Evolutionary conservation across 2,797 vertebrate species (phyloP), one percentile per base, ranked within the genome.

Genomic region (Aselliscus stoliczkanus): DNA sequence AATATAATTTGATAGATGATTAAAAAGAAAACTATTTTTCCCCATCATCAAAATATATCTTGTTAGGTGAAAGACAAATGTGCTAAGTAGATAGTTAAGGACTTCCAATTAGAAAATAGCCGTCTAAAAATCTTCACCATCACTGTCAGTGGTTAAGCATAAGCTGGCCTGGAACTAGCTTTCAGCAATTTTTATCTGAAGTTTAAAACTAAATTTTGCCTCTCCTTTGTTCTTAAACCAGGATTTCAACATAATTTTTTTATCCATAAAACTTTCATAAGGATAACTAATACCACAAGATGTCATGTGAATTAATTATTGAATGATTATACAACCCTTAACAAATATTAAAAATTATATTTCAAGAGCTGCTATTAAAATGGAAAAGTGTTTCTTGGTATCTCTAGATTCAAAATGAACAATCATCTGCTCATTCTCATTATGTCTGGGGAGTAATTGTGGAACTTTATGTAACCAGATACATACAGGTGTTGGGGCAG

Each of bases 291-390:
- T 44, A 62, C 62, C 29, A 93, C 2, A 85, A 95, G 62, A 93
- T 85, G 86, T 56, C 47, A 64, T 81, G 15, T 81, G 42, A 62
- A 75, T 62, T 92, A 79, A 79, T 97, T 94, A 94, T 90, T 88
- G 54, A 91, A 79, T 93, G 47, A 65, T 93, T 80, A 77, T 4
- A 67, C 4, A 88, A 67, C 21, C 4, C 13, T 25, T 37, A 93
- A n/a, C n/a, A 96, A 95, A 94, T 96, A 93, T 88, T 96, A 84
- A 91, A 95, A 76, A n/a, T 69, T 47, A 39, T 89, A 86, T 91
- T 96, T 88, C 15, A 44, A 93, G 29, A 93, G 42, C 79, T 90
- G 29, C 44, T 92, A 50, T 88, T 81, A 88, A 85, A 85, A 91
- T 47, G 42, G 34, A 93, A 93, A 96, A 93, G 7, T 58, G 11